Evolutionary conservation across 2,113 vertebrate genomes (phyloP).

Genomic region (Oryctolagus cuniculus): DNA sequence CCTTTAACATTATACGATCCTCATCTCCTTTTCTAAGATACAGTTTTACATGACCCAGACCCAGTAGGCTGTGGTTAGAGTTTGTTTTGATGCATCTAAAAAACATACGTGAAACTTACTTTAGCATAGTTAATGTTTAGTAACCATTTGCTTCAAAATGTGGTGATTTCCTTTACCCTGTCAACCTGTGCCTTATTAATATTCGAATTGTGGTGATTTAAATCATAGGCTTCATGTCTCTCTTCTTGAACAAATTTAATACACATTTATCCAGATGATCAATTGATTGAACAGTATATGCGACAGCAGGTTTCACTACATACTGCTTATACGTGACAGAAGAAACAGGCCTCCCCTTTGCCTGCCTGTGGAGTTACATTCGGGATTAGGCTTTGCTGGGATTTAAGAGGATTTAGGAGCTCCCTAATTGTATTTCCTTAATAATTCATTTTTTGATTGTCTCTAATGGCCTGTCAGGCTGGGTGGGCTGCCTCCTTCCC

Average conservation of each 20-base stretch:
- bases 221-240: constrained; percentile 28
- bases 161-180: background rate
- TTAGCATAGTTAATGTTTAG: constrained; percentile 37
- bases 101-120: constrained; percentile 47
- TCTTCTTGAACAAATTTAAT: constrained; percentile 27
- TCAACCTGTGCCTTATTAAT: constrained; percentile 9
- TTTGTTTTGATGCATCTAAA: constrained; percentile 31
- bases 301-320: background rate
- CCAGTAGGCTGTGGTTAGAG: background rate
- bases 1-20: background rate
- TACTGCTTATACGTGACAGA: background rate
- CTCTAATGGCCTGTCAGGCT: constrained; percentile 43
- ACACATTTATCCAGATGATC: background rate
- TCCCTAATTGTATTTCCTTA: constrained; percentile 69
- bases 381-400: constrained; percentile 48
- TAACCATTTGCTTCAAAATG: background rate
- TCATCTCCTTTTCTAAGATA: constrained; percentile 7
- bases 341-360: background rate
- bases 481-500: constrained; percentile 68
- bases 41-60: background rate
- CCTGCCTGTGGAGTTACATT: background rate
- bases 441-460: constrained; percentile 69
- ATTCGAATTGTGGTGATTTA: background rate
- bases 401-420: constrained; percentile 67
- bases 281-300: background rate